phyloP scores from a whole-genome alignment of 37 sponge, comb jelly and placozoan genomes.

The Cladorhizidae sp. region DNA sequence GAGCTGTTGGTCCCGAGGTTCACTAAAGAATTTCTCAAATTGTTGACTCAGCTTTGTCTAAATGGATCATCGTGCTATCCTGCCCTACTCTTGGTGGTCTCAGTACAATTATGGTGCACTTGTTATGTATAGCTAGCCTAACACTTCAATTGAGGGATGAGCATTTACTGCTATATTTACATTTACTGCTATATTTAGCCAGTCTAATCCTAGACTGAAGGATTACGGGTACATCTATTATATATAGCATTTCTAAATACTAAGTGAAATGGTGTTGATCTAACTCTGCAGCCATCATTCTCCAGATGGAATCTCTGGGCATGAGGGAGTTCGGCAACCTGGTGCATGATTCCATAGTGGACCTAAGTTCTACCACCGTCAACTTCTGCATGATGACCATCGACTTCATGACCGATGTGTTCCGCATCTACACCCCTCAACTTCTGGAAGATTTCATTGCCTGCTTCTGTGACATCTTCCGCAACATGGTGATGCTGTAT shows the following conservation, averaged over 20 bases:
- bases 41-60: too few species aligned
- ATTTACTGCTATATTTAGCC: neutral
- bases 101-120: too few species aligned
- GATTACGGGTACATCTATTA: neutral
- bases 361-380: slow-evolving; percentile 72
- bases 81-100: too few species aligned
- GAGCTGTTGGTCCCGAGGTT: too few species aligned
- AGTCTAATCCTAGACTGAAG: neutral
- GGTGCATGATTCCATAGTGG: slow-evolving; percentile 48
- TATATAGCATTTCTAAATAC: neutral
- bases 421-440: slow-evolving; percentile 66
- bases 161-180: neutral
- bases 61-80: too few species aligned
- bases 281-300: slow-evolving; percentile 18
- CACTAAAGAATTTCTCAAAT: too few species aligned
- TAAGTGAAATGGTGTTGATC: neutral
- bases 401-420: slow-evolving; percentile 49
- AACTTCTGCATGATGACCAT: slow-evolving; percentile 54
- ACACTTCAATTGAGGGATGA: neutral
- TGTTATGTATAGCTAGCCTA: neutral
- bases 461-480: slow-evolving; percentile 68
- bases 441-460: slow-evolving; percentile 54
- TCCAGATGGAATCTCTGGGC: slow-evolving; percentile 75
- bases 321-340: slow-evolving; percentile 67
- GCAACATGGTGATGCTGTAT: slow-evolving; percentile 44